Evolutionary conservation across 2,797 vertebrate genomes (phyloP).

Genomic region (Glossophaga mutica): DNA sequence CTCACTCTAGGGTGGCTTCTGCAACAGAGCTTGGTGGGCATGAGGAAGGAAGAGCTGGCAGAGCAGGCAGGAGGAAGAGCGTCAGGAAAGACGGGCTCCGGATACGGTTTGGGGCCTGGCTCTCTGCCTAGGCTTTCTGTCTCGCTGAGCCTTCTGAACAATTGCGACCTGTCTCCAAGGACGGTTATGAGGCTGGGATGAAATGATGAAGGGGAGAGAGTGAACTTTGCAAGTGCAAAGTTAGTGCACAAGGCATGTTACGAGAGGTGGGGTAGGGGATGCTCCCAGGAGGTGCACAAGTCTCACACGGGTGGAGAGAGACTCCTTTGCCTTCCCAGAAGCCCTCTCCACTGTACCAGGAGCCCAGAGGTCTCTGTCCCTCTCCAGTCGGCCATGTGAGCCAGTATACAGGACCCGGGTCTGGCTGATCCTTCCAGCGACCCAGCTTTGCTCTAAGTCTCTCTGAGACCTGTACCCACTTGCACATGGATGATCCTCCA

Average conservation of each 20-base stretch:
- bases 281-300: background rate
- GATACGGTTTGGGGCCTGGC: background rate
- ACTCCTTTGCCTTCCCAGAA: background rate
- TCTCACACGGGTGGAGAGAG: background rate
- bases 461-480: background rate
- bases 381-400: background rate
- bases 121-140: background rate
- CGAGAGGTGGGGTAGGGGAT: background rate
- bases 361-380: background rate
- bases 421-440: background rate
- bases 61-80: background rate
- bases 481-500: background rate
- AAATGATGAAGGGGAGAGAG: background rate
- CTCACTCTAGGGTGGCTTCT: background rate
- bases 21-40: background rate
- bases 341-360: background rate
- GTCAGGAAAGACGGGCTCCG: background rate
- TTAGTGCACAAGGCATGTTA: background rate
- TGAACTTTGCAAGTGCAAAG: background rate
- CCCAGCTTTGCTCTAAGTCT: background rate
- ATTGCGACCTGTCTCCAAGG: background rate
- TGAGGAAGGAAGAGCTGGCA: background rate
- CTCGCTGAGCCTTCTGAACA: background rate
- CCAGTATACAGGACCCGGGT: accelerated
- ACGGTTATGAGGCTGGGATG: background rate